Percentiles rank a stretch among this genome's conserved stretches.
These are phyloP conservation scores for Brachionus calyciflorus DNA, from an alignment of 1,140 invertebrate genomes.

Conservation along the genomic window DNA sequence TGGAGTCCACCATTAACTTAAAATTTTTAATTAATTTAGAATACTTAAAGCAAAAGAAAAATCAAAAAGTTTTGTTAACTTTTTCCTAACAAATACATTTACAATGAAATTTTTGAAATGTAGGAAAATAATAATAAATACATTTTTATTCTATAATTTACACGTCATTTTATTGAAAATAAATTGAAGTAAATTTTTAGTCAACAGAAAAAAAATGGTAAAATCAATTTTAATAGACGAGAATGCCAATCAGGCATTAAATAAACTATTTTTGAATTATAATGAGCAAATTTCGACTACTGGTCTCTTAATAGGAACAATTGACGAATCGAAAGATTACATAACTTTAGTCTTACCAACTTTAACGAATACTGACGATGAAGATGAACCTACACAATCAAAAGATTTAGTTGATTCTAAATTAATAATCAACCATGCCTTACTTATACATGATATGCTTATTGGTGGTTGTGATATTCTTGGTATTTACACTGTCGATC, in stretches of 20 bases:
- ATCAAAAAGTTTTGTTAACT: neutral
- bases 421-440: neutral
- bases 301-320: slow-evolving; percentile 40
- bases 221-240: slow-evolving; percentile 34
- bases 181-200: too few relatives aligned
- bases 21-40: neutral
- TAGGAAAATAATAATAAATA: neutral
- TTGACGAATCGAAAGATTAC: slow-evolving; percentile 10
- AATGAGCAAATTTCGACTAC: neutral
- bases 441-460: slow-evolving; percentile 28
- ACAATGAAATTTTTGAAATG: neutral
- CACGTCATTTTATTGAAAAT: slow-evolving; percentile 40
- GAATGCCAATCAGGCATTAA: neutral
- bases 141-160: slow-evolving; percentile 8
- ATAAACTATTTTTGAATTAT: slow-evolving; percentile 1
- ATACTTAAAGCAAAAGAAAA: neutral
- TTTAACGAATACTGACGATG: neutral
- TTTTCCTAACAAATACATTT: neutral
- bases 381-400: too few relatives aligned
- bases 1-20: too few relatives aligned
- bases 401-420: neutral
- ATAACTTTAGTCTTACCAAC: slow-evolving; percentile 18
- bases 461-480: slow-evolving; percentile 37
- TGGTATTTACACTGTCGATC: slow-evolving; percentile 30
- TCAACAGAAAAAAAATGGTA: slow-evolving; percentile 40